A percentile compares a stretch with the other conserved stretches of the same genome.
Evolutionary conservation across 2,113 vertebrate species (phyloP).

Genomic region (Mobula birostris): DNA sequence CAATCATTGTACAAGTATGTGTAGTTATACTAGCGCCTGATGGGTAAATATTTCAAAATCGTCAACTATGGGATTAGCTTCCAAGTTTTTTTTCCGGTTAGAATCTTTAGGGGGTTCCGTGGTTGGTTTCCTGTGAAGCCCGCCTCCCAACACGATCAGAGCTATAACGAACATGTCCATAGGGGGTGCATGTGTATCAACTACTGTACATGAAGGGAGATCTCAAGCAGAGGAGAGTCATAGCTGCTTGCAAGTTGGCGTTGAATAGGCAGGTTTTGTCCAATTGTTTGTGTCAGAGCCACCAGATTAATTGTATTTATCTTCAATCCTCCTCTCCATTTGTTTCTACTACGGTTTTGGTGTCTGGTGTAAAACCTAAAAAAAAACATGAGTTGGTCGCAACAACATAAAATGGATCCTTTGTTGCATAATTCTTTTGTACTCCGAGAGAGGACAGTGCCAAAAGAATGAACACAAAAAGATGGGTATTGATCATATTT

Average conservation of each 20-base stretch:
- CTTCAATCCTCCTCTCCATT: not conserved
- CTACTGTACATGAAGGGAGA: not conserved
- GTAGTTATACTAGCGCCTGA: not conserved
- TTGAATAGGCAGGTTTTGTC: not conserved
- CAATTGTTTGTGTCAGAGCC: slow-evolving; percentile 27
- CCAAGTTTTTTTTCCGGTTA: not conserved
- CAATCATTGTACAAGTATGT: not conserved
- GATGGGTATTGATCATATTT: not conserved
- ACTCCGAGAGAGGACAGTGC: not conserved
- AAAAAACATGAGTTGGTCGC: not conserved
- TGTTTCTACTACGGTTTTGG: not conserved
- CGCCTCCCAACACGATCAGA: not conserved
- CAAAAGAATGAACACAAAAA: not conserved
- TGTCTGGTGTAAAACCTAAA: not conserved
- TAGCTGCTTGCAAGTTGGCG: slow-evolving; percentile 19
- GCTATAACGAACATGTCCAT: not conserved
- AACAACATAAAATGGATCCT: not conserved
- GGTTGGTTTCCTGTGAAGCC: not conserved
- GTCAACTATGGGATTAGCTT: not conserved
- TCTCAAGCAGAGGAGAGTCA: slow-evolving; percentile 4
- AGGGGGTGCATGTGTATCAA: slow-evolving; percentile 29
- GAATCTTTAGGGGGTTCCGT: not conserved
- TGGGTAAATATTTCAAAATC: not conserved
- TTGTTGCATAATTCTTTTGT: slow-evolving; percentile 10
- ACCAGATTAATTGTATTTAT: not conserved